Evolutionary conservation across 64 coral and sea anemone genomes (phyloP).

Genomic region (Stichodactyla helianthus): DNA sequence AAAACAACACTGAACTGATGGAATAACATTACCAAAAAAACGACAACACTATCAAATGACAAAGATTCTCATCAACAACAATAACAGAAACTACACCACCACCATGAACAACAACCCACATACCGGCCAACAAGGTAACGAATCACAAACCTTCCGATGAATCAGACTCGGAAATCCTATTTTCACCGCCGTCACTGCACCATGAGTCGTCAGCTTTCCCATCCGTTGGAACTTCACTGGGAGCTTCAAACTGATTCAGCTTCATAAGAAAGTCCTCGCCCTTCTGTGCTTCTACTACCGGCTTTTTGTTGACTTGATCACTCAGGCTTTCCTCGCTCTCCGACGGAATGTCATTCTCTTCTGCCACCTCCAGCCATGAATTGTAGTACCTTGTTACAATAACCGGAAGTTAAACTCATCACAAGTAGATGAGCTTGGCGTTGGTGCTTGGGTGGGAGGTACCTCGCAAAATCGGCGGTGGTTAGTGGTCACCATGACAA

Average conservation of each 20-base stretch:
- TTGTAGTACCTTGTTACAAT: conserved; percentile 78
- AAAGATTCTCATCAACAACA: not conserved
- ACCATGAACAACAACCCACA: not conserved
- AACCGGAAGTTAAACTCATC: too few relatives aligned
- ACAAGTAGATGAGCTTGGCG: too few relatives aligned
- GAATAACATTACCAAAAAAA: not conserved
- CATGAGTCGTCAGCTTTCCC: conserved; percentile 65
- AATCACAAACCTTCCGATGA: conserved; percentile 19
- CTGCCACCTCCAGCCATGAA: conserved; percentile 87
- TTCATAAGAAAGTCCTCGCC: conserved; percentile 84
- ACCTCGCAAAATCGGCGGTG: too few relatives aligned
- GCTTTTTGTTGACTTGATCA: conserved; percentile 9
- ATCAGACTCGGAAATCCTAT: conserved; percentile 35
- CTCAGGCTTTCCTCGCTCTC: conserved; percentile 45
- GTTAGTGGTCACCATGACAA: too few relatives aligned
- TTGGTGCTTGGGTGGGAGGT: too few relatives aligned
- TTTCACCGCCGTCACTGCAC: conserved; percentile 43
- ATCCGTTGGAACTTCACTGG: conserved; percentile 44
- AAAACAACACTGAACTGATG: too few relatives aligned
- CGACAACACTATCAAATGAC: not conserved
- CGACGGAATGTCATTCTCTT: conserved; percentile 56
- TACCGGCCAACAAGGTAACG: not conserved
- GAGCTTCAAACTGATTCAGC: conserved; percentile 67
- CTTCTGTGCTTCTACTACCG: conserved; percentile 5
- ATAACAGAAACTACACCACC: not conserved